Evolutionary conservation across 2,113 vertebrate genomes (phyloP), one percentile per base, ranked within the genome.

Genomic region (Oryzias woworae): DNA sequence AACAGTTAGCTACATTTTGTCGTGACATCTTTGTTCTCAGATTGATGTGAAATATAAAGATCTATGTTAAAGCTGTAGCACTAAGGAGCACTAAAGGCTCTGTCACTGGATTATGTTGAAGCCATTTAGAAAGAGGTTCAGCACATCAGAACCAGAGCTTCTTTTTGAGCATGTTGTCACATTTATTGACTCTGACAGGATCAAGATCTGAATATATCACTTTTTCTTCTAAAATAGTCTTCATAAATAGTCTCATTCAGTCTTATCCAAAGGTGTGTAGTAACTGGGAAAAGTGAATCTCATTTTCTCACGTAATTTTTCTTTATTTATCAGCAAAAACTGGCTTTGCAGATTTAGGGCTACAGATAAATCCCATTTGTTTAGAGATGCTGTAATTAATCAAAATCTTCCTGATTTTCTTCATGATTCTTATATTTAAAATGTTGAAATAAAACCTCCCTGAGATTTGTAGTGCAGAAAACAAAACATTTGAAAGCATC

Each of bases 71-170:
- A 49, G 66, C 43, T n/a, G 36, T 14, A 63, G 53, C 28, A 8
- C 57, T 13, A 7, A 6, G 1, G 22, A 46, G 56, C 23, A 41
- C 77, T 62, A 63, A 61, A 45, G 58, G 66, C 58, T 80, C 68
- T 42, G 54, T 47, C 54, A 7, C 65, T 59, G 72, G 80, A 67
- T 84, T 80, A 69, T 58, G 53, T 41, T 15, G 54, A 53, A 69
- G 57, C 56, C 58, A 18, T 66, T 74, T 69, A 20, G 23, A 47
- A 52, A 58, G 67, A 66, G 36, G 59, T 69, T 68, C 51, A 49
- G 24, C 63, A 28, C 23, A 70, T 36, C 56, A 71, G 59, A 68
- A 41, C 20, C 23, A 0, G 17, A 75, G 53, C 45, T 2, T 5
- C 58, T 57, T 51, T 36, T 65, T 28, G 48, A 31, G 53, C 17